Evolutionary conservation across 2,113 vertebrate species (phyloP), one percentile per base, ranked within the genome.

Genomic region (Eleginops maclovinus): DNA sequence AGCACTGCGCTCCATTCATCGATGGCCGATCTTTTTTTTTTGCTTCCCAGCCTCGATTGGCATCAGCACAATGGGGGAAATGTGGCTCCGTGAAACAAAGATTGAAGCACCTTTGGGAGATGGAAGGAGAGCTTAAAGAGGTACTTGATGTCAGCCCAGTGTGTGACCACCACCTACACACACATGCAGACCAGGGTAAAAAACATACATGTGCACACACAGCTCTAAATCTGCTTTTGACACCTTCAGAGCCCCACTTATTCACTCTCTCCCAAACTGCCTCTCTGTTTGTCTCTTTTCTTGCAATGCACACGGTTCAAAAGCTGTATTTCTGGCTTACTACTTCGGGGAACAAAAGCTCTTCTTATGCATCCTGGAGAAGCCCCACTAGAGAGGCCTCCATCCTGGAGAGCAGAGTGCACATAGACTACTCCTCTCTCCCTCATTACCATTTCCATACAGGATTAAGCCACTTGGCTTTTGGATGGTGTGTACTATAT

Each of bases 401-500:
- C 87, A 92, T 93, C 78, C 88, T 36, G 77, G 87, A 92, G 80
- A 89, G 92, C 87, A 93, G 87, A 88, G 91, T 79, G 85, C 89
- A 91, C 95, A 91, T 86, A 90, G 91, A 94, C 81, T 83, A 64
- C 91, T 79, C 89, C 89, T 71, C 89, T 72, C 94, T 3, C 65
- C 93, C 96, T 96, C 95, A 97, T 97, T 97, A 96, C 92, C 96
- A 96, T 96, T 95, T 96, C 95, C 95, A 96, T 88, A 84, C 94
- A 91, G 91, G 91, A 96, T 95, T 95, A 96, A 94, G 95, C 86
- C 92, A 94, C 93, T 94, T 93, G 88, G 91, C 86, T 90, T 92
- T 89, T 88, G 88, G 89, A 90, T 90, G 86, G 82, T 81, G 82
- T 85, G 85, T 86, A 77, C 77, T 91, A 92, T 93, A 86, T 91